Evolutionary conservation across 2,888 invertebrate genomes (phyloP), one percentile per base, ranked within the genome.

Genomic region (Trypoxylon attenuatum): DNA sequence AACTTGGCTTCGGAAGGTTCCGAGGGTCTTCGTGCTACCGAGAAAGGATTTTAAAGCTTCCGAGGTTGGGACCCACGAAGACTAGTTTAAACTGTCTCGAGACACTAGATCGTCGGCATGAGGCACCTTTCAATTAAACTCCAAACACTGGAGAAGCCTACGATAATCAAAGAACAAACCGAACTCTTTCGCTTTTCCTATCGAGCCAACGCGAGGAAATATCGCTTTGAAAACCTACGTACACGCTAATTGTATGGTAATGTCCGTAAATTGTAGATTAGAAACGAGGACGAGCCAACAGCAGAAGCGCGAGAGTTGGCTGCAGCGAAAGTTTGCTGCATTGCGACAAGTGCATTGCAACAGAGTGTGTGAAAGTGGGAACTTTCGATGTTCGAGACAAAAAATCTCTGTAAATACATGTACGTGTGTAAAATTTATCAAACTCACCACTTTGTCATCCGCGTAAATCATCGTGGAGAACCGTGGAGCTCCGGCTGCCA

Each of bases 381-480:
- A n/a, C n/a, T 19, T 5, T 15, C 6, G n/a, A 10, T 13, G 10
- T 6, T 8, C 2, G 27, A 27, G n/a, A 47, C 15, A 29, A 10
- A 33, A 21, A 49, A 33, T 33, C 25, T 25, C 33, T n/a, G n/a
- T n/a, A n/a, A n/a, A n/a, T n/a, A n/a, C n/a, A n/a, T n/a, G n/a
- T n/a, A n/a, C n/a, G n/a, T n/a, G n/a, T 45, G 25, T 16, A 21
- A 42, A 56, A 42, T 43, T 15, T 3, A 27, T 45, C 16, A n/a
- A 16, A 84, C 84, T 84, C 79, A 84, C 84, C 80, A 82, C 83
- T 69, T 73, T 75, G 67, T 83, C 84, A 56, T 84, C 84, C 50
- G 80, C 84, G 64, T 84, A 84, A 46, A 81, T 76, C 43, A 68
- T 57, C 41, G 76, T 70, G 5, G 73, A 33, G 33, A 33, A 63